Conservation (phyloP, 2,797 vertebrate species). For the Diglossa cyanea region DNA sequence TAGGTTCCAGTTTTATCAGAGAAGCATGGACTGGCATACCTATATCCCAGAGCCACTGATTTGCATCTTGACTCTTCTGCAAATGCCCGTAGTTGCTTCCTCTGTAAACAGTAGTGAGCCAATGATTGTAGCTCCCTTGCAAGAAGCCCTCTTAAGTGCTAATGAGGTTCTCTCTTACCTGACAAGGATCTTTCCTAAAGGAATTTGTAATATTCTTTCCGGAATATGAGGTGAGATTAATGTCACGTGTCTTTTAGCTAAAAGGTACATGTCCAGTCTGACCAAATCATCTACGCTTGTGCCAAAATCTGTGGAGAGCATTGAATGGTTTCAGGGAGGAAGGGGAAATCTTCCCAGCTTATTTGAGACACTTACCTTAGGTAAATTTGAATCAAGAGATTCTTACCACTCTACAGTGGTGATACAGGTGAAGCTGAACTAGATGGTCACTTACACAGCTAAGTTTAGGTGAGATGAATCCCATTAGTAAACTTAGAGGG, state of each 20-base stretch:
- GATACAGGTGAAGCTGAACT: background rate
- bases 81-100: background rate
- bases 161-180: background rate
- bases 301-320: background rate
- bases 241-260: background rate
- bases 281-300: background rate
- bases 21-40: background rate
- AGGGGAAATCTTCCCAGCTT: background rate
- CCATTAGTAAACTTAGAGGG: background rate
- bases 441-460: background rate
- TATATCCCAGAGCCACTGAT: background rate
- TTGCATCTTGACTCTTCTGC: background rate
- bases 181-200: background rate
- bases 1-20: background rate
- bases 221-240: background rate
- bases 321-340: rapidly evolving
- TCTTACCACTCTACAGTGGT: background rate
- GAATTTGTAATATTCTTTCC: background rate
- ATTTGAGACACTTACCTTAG: background rate
- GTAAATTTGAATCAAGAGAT: background rate
- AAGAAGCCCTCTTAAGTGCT: background rate
- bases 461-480: background rate
- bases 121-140: background rate
- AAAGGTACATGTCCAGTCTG: background rate
- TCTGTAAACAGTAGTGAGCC: background rate